Percentiles rank a stretch among this genome's conserved stretches.
These are phyloP conservation scores for Vulpes lagopus DNA, from an alignment of 2,113 vertebrate genomes.

Conservation along the genomic window DNA sequence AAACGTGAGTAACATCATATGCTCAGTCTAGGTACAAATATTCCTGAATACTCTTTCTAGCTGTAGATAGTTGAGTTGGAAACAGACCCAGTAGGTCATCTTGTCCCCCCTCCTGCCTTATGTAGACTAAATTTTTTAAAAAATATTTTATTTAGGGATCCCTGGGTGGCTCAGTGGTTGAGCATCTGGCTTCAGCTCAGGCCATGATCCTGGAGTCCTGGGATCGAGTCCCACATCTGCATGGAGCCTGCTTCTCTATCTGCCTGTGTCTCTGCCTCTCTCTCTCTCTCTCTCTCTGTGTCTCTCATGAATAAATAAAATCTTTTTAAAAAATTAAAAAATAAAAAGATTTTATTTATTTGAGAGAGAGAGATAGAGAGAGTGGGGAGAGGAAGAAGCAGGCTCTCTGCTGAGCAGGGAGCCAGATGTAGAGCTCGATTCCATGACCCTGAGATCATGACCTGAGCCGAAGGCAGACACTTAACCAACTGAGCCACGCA, in stretches of 20 bases:
- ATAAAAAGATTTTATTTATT: not conserved
- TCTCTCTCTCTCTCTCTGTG: no score
- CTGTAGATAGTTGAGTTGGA: not conserved
- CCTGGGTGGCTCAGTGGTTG: no score
- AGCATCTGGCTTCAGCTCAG: no score
- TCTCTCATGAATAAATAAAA: no score
- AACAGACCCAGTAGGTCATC: not conserved
- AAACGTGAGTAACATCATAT: not conserved
- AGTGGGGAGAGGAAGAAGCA: not conserved
- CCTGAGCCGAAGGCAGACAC: not conserved
- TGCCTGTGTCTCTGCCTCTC: no score
- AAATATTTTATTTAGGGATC: not conserved
- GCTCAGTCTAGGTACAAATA: not conserved
- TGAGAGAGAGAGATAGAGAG: not conserved
- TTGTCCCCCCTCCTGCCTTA: not conserved
- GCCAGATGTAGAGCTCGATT: not conserved
- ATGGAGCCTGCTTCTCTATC: no score
- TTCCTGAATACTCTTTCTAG: not conserved
- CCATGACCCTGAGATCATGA: not conserved
- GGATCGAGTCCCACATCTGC: no score
- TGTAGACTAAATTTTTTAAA: not conserved
- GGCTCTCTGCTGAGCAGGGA: not conserved
- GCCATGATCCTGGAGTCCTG: no score
- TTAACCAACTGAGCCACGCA: not conserved
- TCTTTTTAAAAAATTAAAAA: no score